A percentile compares a stretch with the other conserved stretches of the same genome.
phyloP scores from a whole-genome alignment of 2,113 vertebrate genomes.

The Solea solea region DNA sequence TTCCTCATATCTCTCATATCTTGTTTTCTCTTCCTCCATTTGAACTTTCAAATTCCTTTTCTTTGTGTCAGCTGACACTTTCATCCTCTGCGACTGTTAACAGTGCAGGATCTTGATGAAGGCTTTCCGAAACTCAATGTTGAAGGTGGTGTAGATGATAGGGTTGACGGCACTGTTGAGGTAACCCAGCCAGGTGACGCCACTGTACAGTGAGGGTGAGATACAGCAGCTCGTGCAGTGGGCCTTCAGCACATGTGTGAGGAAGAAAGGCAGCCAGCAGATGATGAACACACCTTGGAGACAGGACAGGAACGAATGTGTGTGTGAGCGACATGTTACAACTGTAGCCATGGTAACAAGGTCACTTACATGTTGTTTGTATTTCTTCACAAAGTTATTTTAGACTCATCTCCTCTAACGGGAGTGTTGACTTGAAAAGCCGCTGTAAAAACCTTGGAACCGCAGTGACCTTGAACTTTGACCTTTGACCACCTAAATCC shows the following conservation, averaged over 20 bases:
- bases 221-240: conserved; percentile 82
- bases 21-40: too few relatives aligned
- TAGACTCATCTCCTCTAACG: too few relatives aligned
- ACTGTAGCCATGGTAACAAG: too few relatives aligned
- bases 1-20: too few relatives aligned
- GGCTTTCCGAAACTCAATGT: conserved; percentile 83
- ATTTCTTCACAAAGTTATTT: too few relatives aligned
- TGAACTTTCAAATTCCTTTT: too few relatives aligned
- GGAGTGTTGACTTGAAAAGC: too few relatives aligned
- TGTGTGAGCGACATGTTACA: not conserved
- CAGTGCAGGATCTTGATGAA: conserved; percentile 84
- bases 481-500: too few relatives aligned
- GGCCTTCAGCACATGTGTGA: conserved; percentile 82
- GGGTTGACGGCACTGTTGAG: conserved; percentile 84
- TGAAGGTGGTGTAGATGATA: conserved; percentile 85
- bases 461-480: too few relatives aligned
- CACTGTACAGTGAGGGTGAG: conserved; percentile 80
- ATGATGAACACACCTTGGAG: conserved; percentile 82
- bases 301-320: not conserved
- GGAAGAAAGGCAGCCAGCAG: conserved; percentile 84
- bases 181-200: conserved; percentile 83
- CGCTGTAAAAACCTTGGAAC: too few relatives aligned
- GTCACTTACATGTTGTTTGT: too few relatives aligned
- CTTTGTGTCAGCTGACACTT: not conserved
- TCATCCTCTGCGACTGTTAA: conserved; percentile 46